phyloP scores from a whole-genome alignment of 1,140 invertebrate species.

The Leptopilina clavipes region DNA sequence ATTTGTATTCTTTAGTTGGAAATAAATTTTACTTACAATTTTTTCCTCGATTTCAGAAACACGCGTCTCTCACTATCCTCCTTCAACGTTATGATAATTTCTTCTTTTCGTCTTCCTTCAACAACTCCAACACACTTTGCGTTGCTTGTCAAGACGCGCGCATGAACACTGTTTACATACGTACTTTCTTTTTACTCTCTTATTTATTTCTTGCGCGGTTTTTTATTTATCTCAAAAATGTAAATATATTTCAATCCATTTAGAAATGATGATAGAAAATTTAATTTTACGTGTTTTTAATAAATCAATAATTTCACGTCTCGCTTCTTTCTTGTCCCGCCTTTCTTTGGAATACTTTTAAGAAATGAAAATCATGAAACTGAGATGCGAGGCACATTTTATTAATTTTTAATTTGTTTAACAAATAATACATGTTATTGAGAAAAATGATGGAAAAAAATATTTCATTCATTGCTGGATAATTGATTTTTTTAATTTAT shows the following conservation, averaged over 20 bases:
- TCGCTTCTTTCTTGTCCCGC: neutral
- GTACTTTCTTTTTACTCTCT: conserved; percentile 29
- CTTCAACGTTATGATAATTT: neutral
- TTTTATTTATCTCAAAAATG: neutral
- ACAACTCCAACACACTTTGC: neutral
- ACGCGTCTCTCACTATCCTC: conserved; percentile 2
- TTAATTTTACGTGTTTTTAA: neutral
- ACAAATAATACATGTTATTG: neutral
- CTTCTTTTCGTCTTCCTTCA: conserved; percentile 13
- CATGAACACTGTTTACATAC: conserved; percentile 29
- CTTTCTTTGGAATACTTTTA: neutral
- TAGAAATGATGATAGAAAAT: neutral
- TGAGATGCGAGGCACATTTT: neutral
- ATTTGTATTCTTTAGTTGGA: neutral
- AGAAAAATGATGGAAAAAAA: neutral
- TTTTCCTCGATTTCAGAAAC: conserved; percentile 4
- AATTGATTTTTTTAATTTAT: neutral
- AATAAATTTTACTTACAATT: neutral
- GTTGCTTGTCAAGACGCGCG: conserved; percentile 26
- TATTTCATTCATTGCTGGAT: neutral
- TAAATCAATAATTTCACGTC: neutral
- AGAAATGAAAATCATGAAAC: neutral
- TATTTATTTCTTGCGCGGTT: conserved; percentile 30
- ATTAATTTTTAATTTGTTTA: neutral
- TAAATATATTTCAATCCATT: neutral